These are phyloP conservation scores for Engraulis encrasicolus DNA, from an alignment of 2,113 vertebrate species.

Conservation along the genomic window DNA sequence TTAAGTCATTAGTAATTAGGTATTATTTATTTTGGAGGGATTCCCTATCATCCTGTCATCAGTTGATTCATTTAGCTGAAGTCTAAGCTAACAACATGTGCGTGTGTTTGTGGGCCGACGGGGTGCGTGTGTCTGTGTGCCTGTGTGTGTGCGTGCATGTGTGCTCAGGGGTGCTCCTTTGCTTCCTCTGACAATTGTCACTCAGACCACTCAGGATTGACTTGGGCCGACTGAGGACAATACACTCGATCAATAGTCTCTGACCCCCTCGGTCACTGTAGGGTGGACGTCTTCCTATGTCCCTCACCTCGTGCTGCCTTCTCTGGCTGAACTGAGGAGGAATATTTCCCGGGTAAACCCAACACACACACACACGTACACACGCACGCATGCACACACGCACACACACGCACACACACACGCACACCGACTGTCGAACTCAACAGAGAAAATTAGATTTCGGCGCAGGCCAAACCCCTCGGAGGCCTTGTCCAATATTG, in stretches of 20 bases:
- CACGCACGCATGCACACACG: no score
- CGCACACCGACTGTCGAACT: background rate
- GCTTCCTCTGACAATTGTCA: background rate
- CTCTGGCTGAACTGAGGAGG: background rate
- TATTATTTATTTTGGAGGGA: no score
- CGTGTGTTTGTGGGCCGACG: background rate
- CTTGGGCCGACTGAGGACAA: constrained; percentile 6
- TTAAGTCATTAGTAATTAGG: no score
- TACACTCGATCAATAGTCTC: background rate
- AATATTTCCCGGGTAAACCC: background rate
- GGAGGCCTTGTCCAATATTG: background rate
- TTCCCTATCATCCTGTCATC: no score
- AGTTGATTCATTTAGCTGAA: no score
- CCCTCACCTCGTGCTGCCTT: background rate
- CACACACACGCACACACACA: no score
- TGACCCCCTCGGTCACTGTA: background rate
- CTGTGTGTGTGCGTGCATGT: no score
- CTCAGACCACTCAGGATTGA: background rate
- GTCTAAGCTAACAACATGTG: no score
- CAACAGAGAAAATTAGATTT: background rate
- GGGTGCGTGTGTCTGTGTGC: no score
- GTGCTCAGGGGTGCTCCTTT: no score
- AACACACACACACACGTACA: no score
- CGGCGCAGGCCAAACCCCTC: background rate
- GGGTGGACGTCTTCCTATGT: no score